Conservation (phyloP, 2,888 invertebrate genomes). For the Callimorpha dominula region DNA sequence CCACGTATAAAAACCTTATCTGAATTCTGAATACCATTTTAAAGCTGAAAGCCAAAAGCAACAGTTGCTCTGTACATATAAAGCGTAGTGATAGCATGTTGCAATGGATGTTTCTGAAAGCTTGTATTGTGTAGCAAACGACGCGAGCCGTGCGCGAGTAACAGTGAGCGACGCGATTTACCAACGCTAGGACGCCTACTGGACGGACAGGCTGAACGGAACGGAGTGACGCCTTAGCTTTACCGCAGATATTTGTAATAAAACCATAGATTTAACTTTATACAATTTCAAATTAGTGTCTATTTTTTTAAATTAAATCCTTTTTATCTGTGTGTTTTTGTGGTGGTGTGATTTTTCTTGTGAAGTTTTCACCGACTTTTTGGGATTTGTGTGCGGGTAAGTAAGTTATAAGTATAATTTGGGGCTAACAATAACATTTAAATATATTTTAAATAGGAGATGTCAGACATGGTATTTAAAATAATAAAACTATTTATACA, state of each 20-base stretch:
- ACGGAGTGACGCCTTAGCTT: conserved; percentile 41
- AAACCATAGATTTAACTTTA: conserved; percentile 15
- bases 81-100: conserved; percentile 32
- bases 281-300: conserved; percentile 19
- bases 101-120: conserved; percentile 50
- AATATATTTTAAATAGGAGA: neutral
- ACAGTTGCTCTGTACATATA: conserved; percentile 57
- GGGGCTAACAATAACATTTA: neutral
- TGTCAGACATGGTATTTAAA: neutral
- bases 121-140: conserved; percentile 51
- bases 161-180: conserved; percentile 71
- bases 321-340: conserved; percentile 21
- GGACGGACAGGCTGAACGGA: conserved; percentile 33
- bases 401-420: conserved; percentile 19
- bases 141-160: conserved; percentile 57
- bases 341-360: conserved; percentile 36
- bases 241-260: conserved; percentile 60
- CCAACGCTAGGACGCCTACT: conserved; percentile 66
- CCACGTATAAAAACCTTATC: conserved; percentile 6
- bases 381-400: conserved; percentile 42
- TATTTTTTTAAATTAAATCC: conserved; percentile 23
- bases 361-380: conserved; percentile 29
- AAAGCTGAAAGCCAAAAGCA: conserved; percentile 54
- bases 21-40: conserved; percentile 31
- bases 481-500: neutral